A percentile compares a stretch with the other conserved stretches of the same genome.
These are phyloP conservation scores for Lepilemur ruficaudatus DNA, from an alignment of 2,797 vertebrate genomes.

Conservation along the genomic window DNA sequence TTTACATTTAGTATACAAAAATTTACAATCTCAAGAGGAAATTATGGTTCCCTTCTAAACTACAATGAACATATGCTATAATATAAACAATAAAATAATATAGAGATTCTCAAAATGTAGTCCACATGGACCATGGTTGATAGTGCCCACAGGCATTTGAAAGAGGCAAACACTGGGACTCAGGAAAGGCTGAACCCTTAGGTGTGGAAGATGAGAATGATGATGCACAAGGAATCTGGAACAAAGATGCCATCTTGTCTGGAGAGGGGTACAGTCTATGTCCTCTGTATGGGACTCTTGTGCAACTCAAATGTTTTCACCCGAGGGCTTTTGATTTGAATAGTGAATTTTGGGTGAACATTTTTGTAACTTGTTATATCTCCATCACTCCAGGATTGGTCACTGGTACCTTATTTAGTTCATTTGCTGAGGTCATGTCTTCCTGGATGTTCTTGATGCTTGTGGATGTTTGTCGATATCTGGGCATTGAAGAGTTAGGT, in stretches of 20 bases:
- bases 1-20: conserved; percentile 25
- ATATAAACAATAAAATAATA: neutral
- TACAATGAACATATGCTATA: neutral
- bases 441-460: too few relatives aligned
- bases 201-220: neutral
- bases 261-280: neutral
- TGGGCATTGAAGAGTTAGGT: neutral
- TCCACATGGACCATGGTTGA: neutral
- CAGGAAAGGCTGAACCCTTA: neutral
- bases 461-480: too few relatives aligned
- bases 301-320: neutral
- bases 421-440: too few relatives aligned
- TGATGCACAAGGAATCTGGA: neutral
- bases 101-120: neutral
- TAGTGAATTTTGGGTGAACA: neutral
- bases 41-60: conserved; percentile 14
- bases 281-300: neutral
- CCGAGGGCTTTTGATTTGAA: neutral
- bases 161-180: neutral
- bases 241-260: neutral
- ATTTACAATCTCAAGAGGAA: conserved; percentile 22
- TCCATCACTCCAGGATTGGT: too few relatives aligned
- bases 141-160: neutral
- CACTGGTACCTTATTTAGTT: too few relatives aligned
- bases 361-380: neutral